A percentile compares a stretch with the other conserved stretches of the same genome.
Conservation (phyloP, 2,113 vertebrate genomes). For the Micronycteris hirsuta region DNA sequence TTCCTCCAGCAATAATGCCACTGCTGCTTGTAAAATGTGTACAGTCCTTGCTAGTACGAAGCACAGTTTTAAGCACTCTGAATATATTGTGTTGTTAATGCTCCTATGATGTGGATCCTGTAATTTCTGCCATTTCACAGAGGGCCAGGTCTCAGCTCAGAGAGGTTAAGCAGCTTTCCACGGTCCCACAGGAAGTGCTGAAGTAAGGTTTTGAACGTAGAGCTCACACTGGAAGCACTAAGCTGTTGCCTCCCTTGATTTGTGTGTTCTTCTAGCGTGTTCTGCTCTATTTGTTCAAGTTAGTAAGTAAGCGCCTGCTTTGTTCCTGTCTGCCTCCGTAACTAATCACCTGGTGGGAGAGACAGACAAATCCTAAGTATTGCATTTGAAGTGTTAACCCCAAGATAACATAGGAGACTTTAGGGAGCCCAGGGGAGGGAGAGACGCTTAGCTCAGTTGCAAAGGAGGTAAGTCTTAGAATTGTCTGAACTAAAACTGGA, state of each 20-base stretch:
- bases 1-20: neutral
- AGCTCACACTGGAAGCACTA: neutral
- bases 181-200: neutral
- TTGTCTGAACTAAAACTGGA: neutral
- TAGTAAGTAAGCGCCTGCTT: neutral
- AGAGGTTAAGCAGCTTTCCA: neutral
- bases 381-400: neutral
- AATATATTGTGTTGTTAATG: neutral
- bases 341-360: neutral
- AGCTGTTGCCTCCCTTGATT: neutral
- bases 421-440: neutral
- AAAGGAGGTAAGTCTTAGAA: neutral
- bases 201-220: neutral
- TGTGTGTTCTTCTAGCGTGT: neutral
- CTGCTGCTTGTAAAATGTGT: neutral
- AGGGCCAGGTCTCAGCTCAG: neutral
- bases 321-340: neutral
- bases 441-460: neutral
- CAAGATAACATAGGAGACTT: neutral
- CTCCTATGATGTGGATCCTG: neutral
- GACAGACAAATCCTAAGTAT: neutral
- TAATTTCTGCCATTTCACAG: neutral
- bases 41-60: neutral
- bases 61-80: neutral
- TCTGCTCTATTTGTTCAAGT: neutral